Evolutionary conservation across 2,797 vertebrate species (phyloP).

Genomic region (Triplophysa bombifrons): DNA sequence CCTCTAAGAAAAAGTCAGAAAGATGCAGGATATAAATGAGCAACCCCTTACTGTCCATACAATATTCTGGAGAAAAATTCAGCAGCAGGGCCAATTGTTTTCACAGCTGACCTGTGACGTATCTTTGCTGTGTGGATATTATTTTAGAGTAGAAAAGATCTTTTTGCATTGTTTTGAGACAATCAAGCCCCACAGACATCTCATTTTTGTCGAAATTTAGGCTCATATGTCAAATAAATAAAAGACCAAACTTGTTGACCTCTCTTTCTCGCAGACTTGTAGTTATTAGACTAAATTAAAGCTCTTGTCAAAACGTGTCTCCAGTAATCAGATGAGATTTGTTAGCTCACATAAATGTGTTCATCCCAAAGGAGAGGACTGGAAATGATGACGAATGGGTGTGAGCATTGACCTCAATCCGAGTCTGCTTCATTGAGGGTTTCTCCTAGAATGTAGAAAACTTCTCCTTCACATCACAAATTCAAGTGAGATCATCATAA

Average conservation of each 20-base stretch:
- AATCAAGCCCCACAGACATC: too few species aligned
- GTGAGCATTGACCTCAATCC: conserved; percentile 48
- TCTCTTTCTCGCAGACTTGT: conserved; percentile 18
- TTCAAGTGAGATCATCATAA: conserved; percentile 49
- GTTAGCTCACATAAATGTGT: conserved; percentile 38
- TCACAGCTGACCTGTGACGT: conserved; percentile 36
- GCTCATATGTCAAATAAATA: neutral
- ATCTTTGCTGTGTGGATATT: neutral
- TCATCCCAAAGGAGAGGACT: conserved; percentile 38
- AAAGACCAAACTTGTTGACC: neutral
- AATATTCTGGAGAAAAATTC: neutral
- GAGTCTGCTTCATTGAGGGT: conserved; percentile 42
- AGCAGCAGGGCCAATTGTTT: conserved; percentile 16
- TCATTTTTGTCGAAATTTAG: neutral
- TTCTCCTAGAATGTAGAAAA: conserved; percentile 46
- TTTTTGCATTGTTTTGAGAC: too few species aligned
- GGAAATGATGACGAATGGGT: conserved; percentile 50
- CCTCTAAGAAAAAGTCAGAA: conserved; percentile 29
- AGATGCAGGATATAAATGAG: conserved; percentile 38
- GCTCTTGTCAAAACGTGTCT: conserved; percentile 23
- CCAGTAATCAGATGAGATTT: conserved; percentile 32
- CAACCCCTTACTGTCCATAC: neutral
- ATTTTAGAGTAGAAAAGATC: too few species aligned
- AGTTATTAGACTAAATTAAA: conserved; percentile 4
- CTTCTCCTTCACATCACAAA: conserved; percentile 30